phyloP scores from a whole-genome alignment of 2,888 invertebrate species.

The Drosophila pullipes region DNA sequence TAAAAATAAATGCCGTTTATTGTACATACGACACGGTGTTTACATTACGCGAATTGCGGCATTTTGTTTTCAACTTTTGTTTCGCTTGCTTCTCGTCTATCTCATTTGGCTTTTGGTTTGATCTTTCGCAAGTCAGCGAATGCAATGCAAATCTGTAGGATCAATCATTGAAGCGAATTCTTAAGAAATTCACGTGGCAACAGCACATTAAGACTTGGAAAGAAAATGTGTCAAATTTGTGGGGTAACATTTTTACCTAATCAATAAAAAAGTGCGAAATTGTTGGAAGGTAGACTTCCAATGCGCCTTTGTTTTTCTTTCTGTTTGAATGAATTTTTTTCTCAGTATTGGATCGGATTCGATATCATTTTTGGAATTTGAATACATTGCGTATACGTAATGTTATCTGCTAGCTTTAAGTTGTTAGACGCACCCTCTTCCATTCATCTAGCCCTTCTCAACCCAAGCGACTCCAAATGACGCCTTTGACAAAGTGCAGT shows the following conservation, averaged over 20 bases:
- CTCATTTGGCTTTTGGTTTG: constrained; percentile 1
- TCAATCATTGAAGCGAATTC: background rate
- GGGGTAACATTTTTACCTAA: no score
- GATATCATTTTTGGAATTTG: background rate
- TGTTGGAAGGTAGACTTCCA: no score
- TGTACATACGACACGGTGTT: constrained; percentile 28
- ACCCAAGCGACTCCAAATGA: background rate
- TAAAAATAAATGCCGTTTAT: constrained; percentile 57
- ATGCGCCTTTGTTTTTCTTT: no score
- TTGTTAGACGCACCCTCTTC: background rate
- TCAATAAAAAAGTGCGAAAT: no score
- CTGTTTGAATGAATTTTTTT: background rate
- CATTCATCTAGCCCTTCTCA: background rate
- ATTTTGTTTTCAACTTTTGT: constrained; percentile 4
- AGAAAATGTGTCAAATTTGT: background rate
- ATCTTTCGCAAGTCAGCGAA: constrained; percentile 3
- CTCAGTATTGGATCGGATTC: background rate
- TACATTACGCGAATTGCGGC: constrained; percentile 24
- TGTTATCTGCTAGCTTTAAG: constrained; percentile 64
- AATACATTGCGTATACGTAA: constrained; percentile 43
- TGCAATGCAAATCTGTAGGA: constrained; percentile 12
- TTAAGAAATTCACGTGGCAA: no score
- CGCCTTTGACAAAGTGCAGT: constrained; percentile 66
- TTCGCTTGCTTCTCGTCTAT: background rate
- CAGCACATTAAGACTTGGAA: no score